These are phyloP conservation scores for Melanargia galathea DNA, from an alignment of 2,888 invertebrate species.

Conservation along the genomic window DNA sequence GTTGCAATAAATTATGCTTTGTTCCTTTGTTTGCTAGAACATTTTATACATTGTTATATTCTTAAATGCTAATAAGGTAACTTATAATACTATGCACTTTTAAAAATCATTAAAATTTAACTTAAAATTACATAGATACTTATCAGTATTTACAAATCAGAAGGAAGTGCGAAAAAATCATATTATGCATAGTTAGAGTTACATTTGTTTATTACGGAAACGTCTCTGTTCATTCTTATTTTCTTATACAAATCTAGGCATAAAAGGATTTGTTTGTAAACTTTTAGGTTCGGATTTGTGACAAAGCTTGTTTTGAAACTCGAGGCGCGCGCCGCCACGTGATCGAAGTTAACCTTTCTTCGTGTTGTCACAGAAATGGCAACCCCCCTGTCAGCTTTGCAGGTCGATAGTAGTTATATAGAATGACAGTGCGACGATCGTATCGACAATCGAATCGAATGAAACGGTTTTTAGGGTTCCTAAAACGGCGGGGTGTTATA, in stretches of 20 bases:
- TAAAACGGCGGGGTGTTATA: too few species aligned
- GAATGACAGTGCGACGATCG: too few species aligned
- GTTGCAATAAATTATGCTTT: constrained; percentile 6
- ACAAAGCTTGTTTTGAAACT: constrained; percentile 69
- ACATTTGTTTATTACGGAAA: constrained; percentile 51
- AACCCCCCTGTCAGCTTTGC: too few species aligned
- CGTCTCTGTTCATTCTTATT: constrained; percentile 44
- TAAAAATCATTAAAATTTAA: too few species aligned
- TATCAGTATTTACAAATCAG: too few species aligned
- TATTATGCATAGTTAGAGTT: constrained; percentile 28
- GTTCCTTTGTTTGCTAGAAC: neutral
- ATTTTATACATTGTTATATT: neutral
- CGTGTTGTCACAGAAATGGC: too few species aligned
- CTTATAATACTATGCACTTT: too few species aligned
- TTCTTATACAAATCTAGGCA: constrained; percentile 51
- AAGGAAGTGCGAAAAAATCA: neutral
- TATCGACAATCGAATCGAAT: too few species aligned
- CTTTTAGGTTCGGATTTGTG: constrained; percentile 49
- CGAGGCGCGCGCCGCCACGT: constrained; percentile 53
- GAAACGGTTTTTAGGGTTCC: too few species aligned
- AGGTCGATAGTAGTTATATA: too few species aligned
- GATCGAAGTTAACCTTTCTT: constrained; percentile 27
- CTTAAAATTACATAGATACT: too few species aligned
- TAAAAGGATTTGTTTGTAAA: constrained; percentile 64
- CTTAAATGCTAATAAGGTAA: neutral